phyloP scores from a whole-genome alignment of 92 coral and sea anemone species.

The Metridium senile region DNA sequence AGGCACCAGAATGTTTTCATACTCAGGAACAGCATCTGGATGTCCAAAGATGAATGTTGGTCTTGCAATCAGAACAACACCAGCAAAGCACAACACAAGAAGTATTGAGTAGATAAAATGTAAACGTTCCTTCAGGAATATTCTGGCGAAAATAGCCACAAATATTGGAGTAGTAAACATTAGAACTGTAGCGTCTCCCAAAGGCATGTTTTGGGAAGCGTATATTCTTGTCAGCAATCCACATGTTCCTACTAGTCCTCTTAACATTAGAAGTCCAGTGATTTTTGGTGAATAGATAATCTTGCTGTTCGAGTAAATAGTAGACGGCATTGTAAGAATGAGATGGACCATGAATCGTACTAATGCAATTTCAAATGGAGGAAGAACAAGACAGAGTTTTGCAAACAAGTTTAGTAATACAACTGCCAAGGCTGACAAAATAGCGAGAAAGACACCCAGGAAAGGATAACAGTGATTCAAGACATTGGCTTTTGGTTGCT shows the following conservation, averaged over 20 bases:
- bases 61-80: constrained; percentile 23
- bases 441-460: constrained; percentile 7
- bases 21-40: constrained; percentile 24
- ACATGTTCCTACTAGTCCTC: constrained; percentile 45
- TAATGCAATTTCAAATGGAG: constrained; percentile 52
- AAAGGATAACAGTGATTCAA: constrained; percentile 4
- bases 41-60: constrained; percentile 27
- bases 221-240: constrained; percentile 58
- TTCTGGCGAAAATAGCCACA: constrained; percentile 63
- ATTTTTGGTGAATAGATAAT: constrained; percentile 38
- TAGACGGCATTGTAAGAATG: constrained; percentile 33
- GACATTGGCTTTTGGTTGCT: neutral
- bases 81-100: constrained; percentile 9
- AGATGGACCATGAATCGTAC: constrained; percentile 45
- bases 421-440: constrained; percentile 6
- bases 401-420: constrained; percentile 13
- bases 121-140: constrained; percentile 57
- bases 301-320: constrained; percentile 44
- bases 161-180: constrained; percentile 73
- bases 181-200: constrained; percentile 81
- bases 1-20: constrained; percentile 12
- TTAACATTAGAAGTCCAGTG: constrained; percentile 23
- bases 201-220: constrained; percentile 76
- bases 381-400: constrained; percentile 23
- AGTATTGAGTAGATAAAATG: constrained; percentile 9